These are phyloP conservation scores for Asarcornis scutulata DNA, from an alignment of 2,113 vertebrate genomes.

Conservation along the genomic window DNA sequence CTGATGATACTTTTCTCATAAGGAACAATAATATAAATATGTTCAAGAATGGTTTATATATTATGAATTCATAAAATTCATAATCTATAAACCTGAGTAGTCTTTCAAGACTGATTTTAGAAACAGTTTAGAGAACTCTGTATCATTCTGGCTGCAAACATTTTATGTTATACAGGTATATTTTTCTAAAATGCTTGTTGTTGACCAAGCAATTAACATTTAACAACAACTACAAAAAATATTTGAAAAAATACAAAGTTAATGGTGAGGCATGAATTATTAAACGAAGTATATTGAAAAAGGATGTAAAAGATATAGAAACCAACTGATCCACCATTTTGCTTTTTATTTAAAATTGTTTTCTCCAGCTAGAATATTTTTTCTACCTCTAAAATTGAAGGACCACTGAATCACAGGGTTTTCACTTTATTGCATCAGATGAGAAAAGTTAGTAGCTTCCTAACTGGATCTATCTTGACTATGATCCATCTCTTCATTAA, in stretches of 20 bases:
- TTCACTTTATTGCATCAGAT: slow-evolving; percentile 4
- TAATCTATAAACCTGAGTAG: background rate
- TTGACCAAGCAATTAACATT: background rate
- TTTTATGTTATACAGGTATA: background rate
- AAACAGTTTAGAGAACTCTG: background rate
- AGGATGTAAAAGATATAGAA: background rate
- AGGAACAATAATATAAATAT: background rate
- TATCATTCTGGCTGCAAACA: background rate
- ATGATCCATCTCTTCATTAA: slow-evolving; percentile 65
- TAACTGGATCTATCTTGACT: slow-evolving; percentile 58
- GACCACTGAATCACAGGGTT: background rate
- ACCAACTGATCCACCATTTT: background rate
- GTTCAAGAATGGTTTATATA: background rate
- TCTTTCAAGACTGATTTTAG: background rate
- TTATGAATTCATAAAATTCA: background rate
- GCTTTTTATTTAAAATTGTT: background rate
- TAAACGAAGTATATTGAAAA: background rate
- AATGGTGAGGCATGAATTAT: background rate
- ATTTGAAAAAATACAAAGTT: background rate
- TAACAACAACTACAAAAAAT: background rate
- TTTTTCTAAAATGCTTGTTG: background rate
- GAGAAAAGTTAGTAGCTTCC: slow-evolving; percentile 34
- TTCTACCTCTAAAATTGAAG: background rate
- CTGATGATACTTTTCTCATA: background rate
- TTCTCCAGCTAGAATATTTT: background rate